A percentile compares a stretch with the other conserved stretches of the same genome.
Evolutionary conservation across 1,140 invertebrate species (phyloP).

Genomic region (Dinoponera quadriceps): DNA sequence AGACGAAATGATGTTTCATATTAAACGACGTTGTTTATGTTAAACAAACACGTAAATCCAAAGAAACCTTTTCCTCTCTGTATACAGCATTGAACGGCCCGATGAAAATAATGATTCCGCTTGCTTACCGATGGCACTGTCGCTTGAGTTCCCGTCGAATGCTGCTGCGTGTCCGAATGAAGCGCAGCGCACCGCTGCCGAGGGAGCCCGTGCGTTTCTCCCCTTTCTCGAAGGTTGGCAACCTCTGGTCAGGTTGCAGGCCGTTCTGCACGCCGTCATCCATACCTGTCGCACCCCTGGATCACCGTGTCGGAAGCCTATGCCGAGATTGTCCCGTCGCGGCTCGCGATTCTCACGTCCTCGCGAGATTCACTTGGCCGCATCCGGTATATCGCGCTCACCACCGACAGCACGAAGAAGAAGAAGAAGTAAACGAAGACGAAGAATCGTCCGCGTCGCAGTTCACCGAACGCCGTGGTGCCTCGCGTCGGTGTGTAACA

Average conservation of each 20-base stretch:
- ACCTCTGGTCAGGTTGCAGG: conserved; percentile 78
- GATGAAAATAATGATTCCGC: conserved; percentile 8
- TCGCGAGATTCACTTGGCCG: conserved; percentile 30
- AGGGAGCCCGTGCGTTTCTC: conserved; percentile 76
- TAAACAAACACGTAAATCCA: no score
- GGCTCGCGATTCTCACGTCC: conserved; percentile 21
- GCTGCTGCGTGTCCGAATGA: conserved; percentile 82
- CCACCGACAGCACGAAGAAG: neutral
- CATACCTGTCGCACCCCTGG: conserved; percentile 74
- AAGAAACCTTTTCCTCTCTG: no score
- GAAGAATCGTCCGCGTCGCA: conserved; percentile 35
- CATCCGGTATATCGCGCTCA: conserved; percentile 38
- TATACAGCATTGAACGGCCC: no score
- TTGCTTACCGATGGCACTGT: conserved; percentile 79
- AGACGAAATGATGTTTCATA: no score
- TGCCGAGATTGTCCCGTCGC: conserved; percentile 5
- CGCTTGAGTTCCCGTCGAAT: conserved; percentile 80
- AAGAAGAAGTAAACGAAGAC: neutral
- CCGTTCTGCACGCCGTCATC: conserved; percentile 76
- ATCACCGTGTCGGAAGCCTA: conserved; percentile 25
- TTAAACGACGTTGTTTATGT: no score
- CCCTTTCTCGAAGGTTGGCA: conserved; percentile 75
- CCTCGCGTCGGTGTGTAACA: conserved; percentile 56
- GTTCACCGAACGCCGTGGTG: conserved; percentile 4
- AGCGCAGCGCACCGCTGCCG: conserved; percentile 79